Conservation (phyloP, 2,797 vertebrate genomes). For the Agapornis canus region DNA sequence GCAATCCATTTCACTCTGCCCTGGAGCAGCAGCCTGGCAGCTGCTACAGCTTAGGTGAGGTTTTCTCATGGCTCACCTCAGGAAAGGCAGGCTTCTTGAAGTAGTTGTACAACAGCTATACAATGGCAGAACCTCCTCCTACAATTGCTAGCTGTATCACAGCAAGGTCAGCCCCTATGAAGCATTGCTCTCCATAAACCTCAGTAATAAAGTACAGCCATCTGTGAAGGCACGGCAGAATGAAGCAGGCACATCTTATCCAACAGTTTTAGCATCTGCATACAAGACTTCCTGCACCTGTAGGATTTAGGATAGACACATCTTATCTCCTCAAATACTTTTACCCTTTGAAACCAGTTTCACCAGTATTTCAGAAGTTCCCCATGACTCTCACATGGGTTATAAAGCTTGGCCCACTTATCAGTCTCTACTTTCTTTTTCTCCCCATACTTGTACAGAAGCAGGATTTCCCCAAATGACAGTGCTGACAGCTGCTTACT, state of each 20-base stretch:
- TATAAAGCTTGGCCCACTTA: not conserved
- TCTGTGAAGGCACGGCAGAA: not conserved
- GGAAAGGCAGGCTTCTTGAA: not conserved
- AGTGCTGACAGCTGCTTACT: not conserved
- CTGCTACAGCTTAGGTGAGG: not conserved
- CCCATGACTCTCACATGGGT: not conserved
- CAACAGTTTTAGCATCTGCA: not conserved
- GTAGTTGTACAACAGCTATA: not conserved
- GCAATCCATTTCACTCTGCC: not conserved
- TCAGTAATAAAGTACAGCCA: not conserved
- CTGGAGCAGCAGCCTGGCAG: not conserved
- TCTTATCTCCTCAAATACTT: not conserved
- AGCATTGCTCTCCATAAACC: not conserved
- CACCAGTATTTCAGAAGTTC: not conserved
- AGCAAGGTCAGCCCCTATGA: not conserved
- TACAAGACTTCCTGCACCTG: not conserved
- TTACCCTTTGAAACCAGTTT: not conserved
- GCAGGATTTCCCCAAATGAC: not conserved
- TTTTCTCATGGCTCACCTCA: not conserved
- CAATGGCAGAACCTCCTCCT: not conserved
- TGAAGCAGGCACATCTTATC: not conserved
- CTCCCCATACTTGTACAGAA: not conserved
- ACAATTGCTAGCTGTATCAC: not conserved
- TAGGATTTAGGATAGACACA: not conserved
- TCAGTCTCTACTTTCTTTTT: not conserved